Evolutionary conservation across 1,140 invertebrate genomes (phyloP).

Genomic region (Cryptotermes secundus): DNA sequence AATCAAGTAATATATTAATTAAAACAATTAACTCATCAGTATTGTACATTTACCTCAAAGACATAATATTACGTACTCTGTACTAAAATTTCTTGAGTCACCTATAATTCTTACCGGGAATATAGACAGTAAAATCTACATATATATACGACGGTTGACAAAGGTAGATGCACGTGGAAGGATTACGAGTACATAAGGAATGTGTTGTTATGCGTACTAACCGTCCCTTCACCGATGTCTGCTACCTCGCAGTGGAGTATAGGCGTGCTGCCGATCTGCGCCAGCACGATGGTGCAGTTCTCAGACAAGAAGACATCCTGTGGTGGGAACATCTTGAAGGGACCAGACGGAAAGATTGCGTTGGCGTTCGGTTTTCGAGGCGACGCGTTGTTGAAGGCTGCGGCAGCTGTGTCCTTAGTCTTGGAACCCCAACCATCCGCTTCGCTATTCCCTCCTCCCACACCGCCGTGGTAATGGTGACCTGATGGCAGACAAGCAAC

Average conservation of each 20-base stretch:
- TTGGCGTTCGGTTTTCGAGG: not conserved
- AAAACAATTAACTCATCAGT: no score
- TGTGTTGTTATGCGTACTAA: conserved; percentile 50
- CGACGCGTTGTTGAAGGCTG: not conserved
- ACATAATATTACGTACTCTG: no score
- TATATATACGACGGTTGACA: no score
- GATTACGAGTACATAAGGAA: no score
- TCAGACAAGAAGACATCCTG: conserved; percentile 55
- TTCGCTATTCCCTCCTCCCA: not conserved
- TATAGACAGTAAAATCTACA: no score
- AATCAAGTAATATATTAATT: no score
- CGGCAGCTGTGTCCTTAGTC: not conserved
- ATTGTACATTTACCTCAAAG: no score
- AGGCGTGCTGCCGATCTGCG: conserved; percentile 60
- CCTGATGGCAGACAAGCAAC: conserved; percentile 10
- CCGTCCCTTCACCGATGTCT: conserved; percentile 61
- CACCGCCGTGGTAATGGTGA: conserved; percentile 22
- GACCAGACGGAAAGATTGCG: not conserved
- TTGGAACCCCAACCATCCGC: not conserved
- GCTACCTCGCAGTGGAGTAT: conserved; percentile 61
- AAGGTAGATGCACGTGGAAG: no score
- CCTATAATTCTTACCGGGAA: no score
- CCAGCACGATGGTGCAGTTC: conserved; percentile 60
- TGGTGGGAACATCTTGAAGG: not conserved
- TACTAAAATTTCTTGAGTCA: no score